These are phyloP conservation scores for Onychomys torridus DNA, from an alignment of 2,797 vertebrate genomes.

Conservation along the genomic window DNA sequence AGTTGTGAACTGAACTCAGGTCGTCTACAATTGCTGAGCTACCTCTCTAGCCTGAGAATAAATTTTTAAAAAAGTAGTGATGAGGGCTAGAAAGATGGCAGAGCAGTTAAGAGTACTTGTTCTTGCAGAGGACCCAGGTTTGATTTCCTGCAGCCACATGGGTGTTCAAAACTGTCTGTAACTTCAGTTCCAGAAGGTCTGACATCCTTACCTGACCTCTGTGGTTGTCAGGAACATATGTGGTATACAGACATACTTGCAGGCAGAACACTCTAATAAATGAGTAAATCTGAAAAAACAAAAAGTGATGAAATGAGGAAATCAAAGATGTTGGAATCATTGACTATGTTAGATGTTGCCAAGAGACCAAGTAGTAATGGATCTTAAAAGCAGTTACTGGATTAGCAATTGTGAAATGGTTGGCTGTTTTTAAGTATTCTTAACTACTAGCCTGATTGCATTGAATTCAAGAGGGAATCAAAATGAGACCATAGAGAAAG, in stretches of 20 bases:
- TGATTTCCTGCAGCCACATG: not conserved
- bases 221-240: no score
- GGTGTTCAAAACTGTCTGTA: not conserved
- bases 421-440: conserved; percentile 2
- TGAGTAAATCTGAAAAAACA: not conserved
- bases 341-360: not conserved
- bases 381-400: not conserved
- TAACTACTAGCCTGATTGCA: not conserved
- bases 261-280: not conserved
- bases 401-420: not conserved
- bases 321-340: not conserved
- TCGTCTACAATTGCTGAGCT: not conserved
- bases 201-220: no score
- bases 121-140: not conserved
- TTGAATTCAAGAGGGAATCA: not conserved
- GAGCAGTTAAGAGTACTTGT: not conserved
- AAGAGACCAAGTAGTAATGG: not conserved
- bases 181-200: no score
- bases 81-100: not conserved
- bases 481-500: conserved; percentile 11
- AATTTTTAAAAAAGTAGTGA: not conserved
- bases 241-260: not conserved
- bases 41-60: not conserved
- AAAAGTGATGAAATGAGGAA: not conserved
- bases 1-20: not conserved